Conservation (phyloP, 2,888 invertebrate species). For the Drosophila neotestacea region DNA sequence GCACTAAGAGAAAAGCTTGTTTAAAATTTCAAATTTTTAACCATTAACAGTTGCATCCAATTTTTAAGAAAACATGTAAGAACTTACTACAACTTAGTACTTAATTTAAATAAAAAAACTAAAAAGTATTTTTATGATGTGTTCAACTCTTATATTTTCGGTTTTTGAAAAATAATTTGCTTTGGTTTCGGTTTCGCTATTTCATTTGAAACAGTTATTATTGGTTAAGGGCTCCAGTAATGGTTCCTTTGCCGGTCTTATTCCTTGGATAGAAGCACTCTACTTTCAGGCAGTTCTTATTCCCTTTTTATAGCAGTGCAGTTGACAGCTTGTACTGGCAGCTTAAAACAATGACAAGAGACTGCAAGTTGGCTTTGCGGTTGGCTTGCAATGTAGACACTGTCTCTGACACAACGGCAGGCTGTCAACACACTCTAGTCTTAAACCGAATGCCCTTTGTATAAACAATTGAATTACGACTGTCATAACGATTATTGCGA, state of each 20-base stretch:
- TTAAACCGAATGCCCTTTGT: neutral
- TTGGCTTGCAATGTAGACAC: constrained; percentile 5
- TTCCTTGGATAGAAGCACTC: no score
- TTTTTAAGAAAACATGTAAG: no score
- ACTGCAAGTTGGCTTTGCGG: constrained; percentile 22
- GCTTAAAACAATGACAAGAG: constrained; percentile 1
- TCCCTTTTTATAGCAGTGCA: constrained; percentile 5
- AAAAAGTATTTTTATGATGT: no score
- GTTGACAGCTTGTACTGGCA: constrained; percentile 25
- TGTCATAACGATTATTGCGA: constrained; percentile 6
- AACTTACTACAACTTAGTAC: no score
- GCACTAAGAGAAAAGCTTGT: neutral
- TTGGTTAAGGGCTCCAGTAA: no score
- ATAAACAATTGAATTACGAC: constrained; percentile 12
- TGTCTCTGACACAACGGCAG: constrained; percentile 5
- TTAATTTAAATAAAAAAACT: no score
- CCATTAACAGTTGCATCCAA: no score
- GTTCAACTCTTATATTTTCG: no score
- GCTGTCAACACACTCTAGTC: constrained; percentile 26
- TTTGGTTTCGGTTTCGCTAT: no score
- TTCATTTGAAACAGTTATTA: no score
- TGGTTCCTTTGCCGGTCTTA: no score
- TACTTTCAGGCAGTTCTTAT: neutral
- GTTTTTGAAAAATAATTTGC: no score
- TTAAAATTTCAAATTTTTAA: neutral